A percentile compares a stretch with the other conserved stretches of the same genome.
These are phyloP conservation scores for Drosophila bocqueti DNA, from an alignment of 1,140 invertebrate species.

Conservation along the genomic window DNA sequence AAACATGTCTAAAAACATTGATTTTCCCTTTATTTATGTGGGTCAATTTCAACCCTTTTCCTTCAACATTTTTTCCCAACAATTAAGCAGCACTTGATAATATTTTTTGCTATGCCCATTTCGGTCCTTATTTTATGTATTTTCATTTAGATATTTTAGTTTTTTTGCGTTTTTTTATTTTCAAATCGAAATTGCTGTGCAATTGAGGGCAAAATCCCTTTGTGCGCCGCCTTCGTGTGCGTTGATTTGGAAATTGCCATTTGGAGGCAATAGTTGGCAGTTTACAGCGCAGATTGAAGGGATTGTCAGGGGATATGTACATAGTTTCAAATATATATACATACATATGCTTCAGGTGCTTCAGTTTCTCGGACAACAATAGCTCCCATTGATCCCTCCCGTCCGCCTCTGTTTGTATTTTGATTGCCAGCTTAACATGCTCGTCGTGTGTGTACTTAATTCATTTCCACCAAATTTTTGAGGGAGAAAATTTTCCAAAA, in stretches of 20 bases:
- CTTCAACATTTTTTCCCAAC: not conserved
- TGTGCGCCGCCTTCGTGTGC: constrained; percentile 11
- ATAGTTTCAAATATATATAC: constrained; percentile 45
- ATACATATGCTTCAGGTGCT: constrained; percentile 54
- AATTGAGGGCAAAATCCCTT: constrained; percentile 43
- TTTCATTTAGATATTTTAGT: constrained; percentile 6
- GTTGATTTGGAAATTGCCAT: constrained; percentile 64
- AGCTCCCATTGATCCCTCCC: constrained; percentile 24
- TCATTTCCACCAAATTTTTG: constrained; percentile 37
- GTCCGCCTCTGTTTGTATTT: constrained; percentile 56
- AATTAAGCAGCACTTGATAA: constrained; percentile 17
- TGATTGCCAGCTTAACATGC: constrained; percentile 70
- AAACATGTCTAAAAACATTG: not conserved
- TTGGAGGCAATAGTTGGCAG: constrained; percentile 44
- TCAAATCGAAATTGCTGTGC: constrained; percentile 23
- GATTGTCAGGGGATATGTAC: constrained; percentile 50
- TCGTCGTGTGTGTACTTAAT: constrained; percentile 22
- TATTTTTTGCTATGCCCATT: constrained; percentile 10
- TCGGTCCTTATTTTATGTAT: constrained; percentile 4
- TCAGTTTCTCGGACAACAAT: constrained; percentile 51
- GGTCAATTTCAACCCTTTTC: not conserved
- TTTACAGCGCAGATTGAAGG: constrained; percentile 34
- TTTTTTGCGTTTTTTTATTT: not conserved
- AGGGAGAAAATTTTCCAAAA: constrained; percentile 51
- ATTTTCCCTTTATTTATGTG: no score